Evolutionary conservation across 2,888 invertebrate species (phyloP).

Genomic region (Crocallis elinguaria): DNA sequence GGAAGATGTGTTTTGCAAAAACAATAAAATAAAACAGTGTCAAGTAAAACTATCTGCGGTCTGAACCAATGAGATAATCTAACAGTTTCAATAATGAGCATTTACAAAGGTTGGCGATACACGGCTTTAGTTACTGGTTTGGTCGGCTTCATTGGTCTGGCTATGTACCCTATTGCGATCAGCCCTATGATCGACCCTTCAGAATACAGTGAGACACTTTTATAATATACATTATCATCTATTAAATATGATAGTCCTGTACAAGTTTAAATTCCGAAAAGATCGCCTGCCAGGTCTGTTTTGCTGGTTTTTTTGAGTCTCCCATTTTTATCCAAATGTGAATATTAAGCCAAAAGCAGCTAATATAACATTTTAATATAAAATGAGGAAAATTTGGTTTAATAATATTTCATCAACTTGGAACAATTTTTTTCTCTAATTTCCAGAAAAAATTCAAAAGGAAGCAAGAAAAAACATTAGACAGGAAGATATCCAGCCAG

Average conservation of each 20-base stretch:
- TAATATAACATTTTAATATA: too few relatives aligned
- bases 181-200: conserved; percentile 87
- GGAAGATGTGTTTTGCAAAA: too few relatives aligned
- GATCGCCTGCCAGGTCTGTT: too few relatives aligned
- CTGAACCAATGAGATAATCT: not conserved
- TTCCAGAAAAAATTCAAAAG: conserved; percentile 83
- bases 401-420: too few relatives aligned
- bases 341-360: too few relatives aligned
- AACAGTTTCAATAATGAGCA: conserved; percentile 44
- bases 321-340: too few relatives aligned
- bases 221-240: not conserved
- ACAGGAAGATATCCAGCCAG: conserved; percentile 86
- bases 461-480: conserved; percentile 76
- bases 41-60: not conserved
- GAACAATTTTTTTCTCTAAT: conserved; percentile 60
- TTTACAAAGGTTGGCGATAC: conserved; percentile 79
- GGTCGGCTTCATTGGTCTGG: conserved; percentile 80
- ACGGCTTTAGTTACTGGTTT: conserved; percentile 80
- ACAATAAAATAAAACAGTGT: not conserved
- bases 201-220: conserved; percentile 84
- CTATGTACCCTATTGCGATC: conserved; percentile 86
- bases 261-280: too few relatives aligned
- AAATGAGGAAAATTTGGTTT: too few relatives aligned
- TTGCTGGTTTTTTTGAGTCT: too few relatives aligned
- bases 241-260: too few relatives aligned